Evolutionary conservation across 2,888 invertebrate species (phyloP), one percentile per base, ranked within the genome.

Genomic region (Stegophylla sp.): DNA sequence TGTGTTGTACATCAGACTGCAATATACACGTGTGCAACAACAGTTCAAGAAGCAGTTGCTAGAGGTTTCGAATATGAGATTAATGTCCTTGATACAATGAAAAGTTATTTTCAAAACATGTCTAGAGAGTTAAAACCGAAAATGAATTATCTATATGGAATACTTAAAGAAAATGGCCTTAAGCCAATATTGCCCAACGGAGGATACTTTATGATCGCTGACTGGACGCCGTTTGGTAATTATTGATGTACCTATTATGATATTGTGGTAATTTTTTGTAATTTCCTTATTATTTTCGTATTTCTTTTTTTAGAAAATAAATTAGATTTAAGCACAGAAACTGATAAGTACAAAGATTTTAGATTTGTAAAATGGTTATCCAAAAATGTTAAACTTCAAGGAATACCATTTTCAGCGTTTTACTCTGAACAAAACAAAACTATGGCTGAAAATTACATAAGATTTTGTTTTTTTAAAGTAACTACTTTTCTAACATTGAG

Each of bases 131-230:
- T 98, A 67, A 86, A 90, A 81, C 89, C 90, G 0, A 97, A 97
- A 86, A 88, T 96, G 48, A 93, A 97, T 86, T 92, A 88, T 85
- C 91, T 96, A 88, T 91, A 91, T 0, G 91, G 92, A 84, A 90
- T 94, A 83, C 88, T 96, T 34, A 86, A 85, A 4, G 92, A 94
- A 15, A 91, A 92, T 77, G 97, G 96, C 0, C 94, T 98, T 91
- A 91, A 90, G 53, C 96, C 98, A 0, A 94, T 94, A 0, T 88
- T 97, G 79, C 99, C 99, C 0, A 95, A 98, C 84, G 97, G 96
- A 3, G 98, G 99, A 0, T 99, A 98, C 87, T 99, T 99, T 86
- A 93, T 99, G 89, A 86, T 99, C 74, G 97, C 97, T 1, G 96
- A 99, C 87, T 97, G 85, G 84, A 83, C 84, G 1, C 82, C 82